phyloP scores from a whole-genome alignment of 1,140 invertebrate genomes.

The Cyphomyrmex costatus region DNA sequence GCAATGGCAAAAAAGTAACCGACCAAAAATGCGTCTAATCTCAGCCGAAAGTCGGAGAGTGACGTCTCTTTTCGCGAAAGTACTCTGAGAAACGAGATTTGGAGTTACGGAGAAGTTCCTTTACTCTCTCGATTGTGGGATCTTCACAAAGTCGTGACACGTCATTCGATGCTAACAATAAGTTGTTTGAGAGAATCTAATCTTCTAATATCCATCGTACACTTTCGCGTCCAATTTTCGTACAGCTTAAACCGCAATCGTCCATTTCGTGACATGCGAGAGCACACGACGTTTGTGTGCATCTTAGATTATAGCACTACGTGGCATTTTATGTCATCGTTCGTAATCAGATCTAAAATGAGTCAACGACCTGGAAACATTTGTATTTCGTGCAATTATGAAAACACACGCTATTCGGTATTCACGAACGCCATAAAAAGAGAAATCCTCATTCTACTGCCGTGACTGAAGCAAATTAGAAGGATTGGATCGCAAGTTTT shows the following conservation, averaged over 20 bases:
- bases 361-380: conserved; percentile 58
- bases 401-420: conserved; percentile 56
- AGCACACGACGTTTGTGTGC: neutral
- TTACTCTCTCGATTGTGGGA: neutral
- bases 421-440: conserved; percentile 49
- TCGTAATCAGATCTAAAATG: conserved; percentile 48
- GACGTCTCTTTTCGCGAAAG: conserved; percentile 28
- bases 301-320: neutral
- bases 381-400: conserved; percentile 62
- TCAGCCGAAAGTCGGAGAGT: conserved; percentile 42
- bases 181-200: neutral
- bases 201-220: neutral
- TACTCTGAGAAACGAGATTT: conserved; percentile 30
- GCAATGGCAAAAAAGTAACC: conserved; percentile 45
- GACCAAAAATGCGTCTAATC: conserved; percentile 59
- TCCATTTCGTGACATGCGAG: neutral
- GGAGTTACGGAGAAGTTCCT: neutral
- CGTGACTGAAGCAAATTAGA: conserved; percentile 56
- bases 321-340: conserved; percentile 15
- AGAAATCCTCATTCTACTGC: conserved; percentile 27
- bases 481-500: conserved; percentile 54
- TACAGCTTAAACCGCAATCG: neutral
- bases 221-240: neutral
- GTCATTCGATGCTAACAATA: neutral
- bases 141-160: neutral